These are phyloP conservation scores for Eolophus roseicapilla DNA, from an alignment of 2,113 vertebrate species.

Conservation along the genomic window DNA sequence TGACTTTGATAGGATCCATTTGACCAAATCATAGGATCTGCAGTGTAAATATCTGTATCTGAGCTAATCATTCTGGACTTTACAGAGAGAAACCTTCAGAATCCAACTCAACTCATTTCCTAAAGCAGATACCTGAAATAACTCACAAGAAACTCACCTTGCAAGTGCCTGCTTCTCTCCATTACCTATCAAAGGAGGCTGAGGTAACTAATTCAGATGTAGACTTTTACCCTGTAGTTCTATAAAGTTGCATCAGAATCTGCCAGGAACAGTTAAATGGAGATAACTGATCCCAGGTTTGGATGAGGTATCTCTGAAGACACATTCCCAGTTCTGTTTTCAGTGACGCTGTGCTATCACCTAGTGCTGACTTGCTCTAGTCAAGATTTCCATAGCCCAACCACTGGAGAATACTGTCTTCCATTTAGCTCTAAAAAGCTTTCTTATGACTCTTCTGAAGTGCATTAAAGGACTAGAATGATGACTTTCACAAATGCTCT, in stretches of 20 bases:
- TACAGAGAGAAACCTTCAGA: neutral
- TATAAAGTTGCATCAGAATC: neutral
- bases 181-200: neutral
- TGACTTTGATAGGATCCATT: neutral
- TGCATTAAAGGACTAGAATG: constrained; percentile 12
- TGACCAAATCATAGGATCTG: neutral
- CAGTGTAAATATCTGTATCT: neutral
- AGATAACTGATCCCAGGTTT: neutral
- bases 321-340: constrained; percentile 4
- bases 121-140: neutral
- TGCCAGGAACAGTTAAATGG: neutral
- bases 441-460: constrained; percentile 35
- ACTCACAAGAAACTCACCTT: neutral
- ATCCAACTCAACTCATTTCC: neutral
- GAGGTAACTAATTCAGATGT: neutral
- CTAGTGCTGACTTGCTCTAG: neutral
- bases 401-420: constrained; percentile 13
- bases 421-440: constrained; percentile 47
- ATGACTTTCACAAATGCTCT: constrained; percentile 29
- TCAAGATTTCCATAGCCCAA: neutral
- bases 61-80: neutral
- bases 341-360: neutral
- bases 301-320: constrained; percentile 7
- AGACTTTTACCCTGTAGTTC: neutral
- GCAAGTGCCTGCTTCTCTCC: neutral